phyloP scores from a whole-genome alignment of 2,888 invertebrate genomes.

The Anoncus sp. region DNA sequence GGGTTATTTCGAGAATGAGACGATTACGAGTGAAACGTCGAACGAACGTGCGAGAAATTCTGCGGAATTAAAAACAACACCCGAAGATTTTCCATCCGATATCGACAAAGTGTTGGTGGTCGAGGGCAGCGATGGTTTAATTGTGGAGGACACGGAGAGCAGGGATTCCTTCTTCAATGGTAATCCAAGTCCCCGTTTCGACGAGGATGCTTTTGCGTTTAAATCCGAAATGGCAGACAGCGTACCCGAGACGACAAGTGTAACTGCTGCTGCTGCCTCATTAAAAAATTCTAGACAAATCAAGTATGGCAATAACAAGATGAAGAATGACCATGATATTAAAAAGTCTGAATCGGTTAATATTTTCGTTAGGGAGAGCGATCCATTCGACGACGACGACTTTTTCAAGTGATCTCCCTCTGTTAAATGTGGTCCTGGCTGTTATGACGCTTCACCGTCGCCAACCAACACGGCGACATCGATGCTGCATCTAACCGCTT shows the following conservation, averaged over 20 bases:
- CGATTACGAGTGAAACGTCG: conserved; percentile 82
- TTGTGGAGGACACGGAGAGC: conserved; percentile 72
- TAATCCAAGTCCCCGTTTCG: conserved; percentile 73
- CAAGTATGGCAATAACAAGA: conserved; percentile 80
- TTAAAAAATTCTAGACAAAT: conserved; percentile 80
- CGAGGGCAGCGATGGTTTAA: conserved; percentile 73
- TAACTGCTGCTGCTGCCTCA: conserved; percentile 70
- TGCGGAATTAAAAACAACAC: conserved; percentile 77
- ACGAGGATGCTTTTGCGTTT: conserved; percentile 76
- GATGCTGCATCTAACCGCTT: conserved; percentile 47
- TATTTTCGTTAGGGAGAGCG: conserved; percentile 93
- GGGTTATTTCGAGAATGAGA: conserved; percentile 85
- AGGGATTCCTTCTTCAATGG: conserved; percentile 79
- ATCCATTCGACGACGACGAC: conserved; percentile 95
- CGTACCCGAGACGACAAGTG: conserved; percentile 77
- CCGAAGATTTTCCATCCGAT: conserved; percentile 77
- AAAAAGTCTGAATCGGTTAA: conserved; percentile 96
- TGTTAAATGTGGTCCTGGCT: conserved; percentile 25
- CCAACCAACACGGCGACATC: conserved; percentile 9
- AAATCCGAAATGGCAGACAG: conserved; percentile 80
- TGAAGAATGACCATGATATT: conserved; percentile 86
- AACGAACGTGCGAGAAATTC: conserved; percentile 72
- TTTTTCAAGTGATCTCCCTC: conserved; percentile 87
- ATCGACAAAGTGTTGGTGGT: conserved; percentile 61
- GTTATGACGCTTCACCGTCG: conserved; percentile 28